Evolutionary conservation across 2,888 invertebrate genomes (phyloP).

Genomic region (Syrphus vitripennis): DNA sequence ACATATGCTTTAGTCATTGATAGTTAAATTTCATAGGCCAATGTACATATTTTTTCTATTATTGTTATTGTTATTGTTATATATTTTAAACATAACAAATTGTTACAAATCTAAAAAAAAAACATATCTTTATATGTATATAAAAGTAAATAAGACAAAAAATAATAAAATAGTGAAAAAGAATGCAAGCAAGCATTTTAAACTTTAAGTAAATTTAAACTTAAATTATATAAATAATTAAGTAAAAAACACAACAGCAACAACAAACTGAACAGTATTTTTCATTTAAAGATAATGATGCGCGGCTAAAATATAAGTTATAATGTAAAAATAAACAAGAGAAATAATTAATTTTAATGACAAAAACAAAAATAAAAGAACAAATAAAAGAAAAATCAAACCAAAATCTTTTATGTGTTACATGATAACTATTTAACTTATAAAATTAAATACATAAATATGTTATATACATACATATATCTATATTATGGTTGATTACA

Average conservation of each 20-base stretch:
- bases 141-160: neutral
- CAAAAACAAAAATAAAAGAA: neutral
- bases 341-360: neutral
- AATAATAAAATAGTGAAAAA: neutral
- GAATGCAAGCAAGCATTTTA: constrained; percentile 6
- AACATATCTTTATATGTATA: too few species aligned
- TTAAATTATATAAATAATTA: constrained; percentile 7
- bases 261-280: constrained; percentile 62
- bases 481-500: constrained; percentile 39
- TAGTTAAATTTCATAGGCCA: constrained; percentile 44
- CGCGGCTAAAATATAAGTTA: constrained; percentile 1
- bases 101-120: neutral
- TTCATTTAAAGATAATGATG: constrained; percentile 37
- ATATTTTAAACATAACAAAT: neutral
- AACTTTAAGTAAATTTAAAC: constrained; percentile 32
- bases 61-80: neutral
- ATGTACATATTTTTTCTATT: constrained; percentile 50
- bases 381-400: neutral
- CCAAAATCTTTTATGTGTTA: neutral
- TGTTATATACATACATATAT: neutral
- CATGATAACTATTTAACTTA: constrained; percentile 24
- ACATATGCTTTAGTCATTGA: neutral
- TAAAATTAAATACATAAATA: neutral
- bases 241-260: neutral
- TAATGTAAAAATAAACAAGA: neutral